A percentile compares a stretch with the other conserved stretches of the same genome.
These are phyloP conservation scores for Hemichromis elongatus DNA, from an alignment of 2,113 vertebrate genomes.

Conservation along the genomic window DNA sequence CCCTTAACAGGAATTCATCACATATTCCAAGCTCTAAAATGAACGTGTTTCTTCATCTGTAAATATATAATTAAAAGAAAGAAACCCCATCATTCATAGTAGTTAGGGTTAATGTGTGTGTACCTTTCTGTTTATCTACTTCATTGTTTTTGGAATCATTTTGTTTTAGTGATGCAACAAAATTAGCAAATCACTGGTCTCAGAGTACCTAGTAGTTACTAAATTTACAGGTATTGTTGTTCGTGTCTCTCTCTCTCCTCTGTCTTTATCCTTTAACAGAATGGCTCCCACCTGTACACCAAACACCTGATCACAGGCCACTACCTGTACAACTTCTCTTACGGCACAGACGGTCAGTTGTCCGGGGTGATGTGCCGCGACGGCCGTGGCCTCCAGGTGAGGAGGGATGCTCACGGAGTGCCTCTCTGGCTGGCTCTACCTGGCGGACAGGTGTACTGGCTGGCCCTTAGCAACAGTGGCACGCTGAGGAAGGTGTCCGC, in stretches of 20 bases:
- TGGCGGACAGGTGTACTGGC: conserved; percentile 90
- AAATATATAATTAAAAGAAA: background rate
- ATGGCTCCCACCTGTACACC: conserved; percentile 90
- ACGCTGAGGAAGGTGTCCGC: conserved; percentile 91
- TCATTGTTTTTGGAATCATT: background rate
- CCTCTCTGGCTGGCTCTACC: conserved; percentile 93
- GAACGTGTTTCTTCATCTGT: background rate
- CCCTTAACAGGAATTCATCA: too few relatives aligned
- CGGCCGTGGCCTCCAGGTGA: conserved; percentile 83
- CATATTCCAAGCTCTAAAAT: background rate
- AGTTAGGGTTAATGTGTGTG: background rate
- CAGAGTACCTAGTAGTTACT: background rate
- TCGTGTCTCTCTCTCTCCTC: background rate
- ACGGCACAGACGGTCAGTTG: conserved; percentile 81
- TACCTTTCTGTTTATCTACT: background rate
- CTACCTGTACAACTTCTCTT: conserved; percentile 92
- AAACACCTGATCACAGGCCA: conserved; percentile 93
- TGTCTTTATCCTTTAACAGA: conserved; percentile 50
- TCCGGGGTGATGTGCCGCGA: conserved; percentile 78
- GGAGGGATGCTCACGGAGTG: conserved; percentile 82
- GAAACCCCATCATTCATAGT: background rate
- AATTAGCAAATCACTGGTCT: background rate
- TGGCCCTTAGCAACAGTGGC: conserved; percentile 88
- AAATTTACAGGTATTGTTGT: background rate
- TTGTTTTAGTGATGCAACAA: background rate